Conservation (phyloP, 2,888 invertebrate species). For the Ochlodes sylvanus region DNA sequence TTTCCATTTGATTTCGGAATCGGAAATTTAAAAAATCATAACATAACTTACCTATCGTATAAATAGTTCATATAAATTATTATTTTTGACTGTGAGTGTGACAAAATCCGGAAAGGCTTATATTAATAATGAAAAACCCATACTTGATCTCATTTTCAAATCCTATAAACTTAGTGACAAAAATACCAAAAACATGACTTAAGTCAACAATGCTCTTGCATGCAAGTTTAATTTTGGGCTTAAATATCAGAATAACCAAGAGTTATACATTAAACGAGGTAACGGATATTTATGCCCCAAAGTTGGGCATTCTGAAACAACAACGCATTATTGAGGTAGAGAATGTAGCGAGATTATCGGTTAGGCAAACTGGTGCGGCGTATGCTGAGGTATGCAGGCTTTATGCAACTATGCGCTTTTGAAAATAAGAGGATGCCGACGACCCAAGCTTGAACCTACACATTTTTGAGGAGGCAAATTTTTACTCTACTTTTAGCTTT, state of each 20-base stretch:
- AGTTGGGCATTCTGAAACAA: conserved; percentile 29
- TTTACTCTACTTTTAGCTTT: conserved; percentile 10
- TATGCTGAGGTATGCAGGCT: conserved; percentile 36
- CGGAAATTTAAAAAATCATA: too few relatives aligned
- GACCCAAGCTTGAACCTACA: conserved; percentile 23
- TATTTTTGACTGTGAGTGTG: too few relatives aligned
- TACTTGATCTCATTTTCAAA: too few relatives aligned
- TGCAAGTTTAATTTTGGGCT: not conserved
- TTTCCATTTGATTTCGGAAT: too few relatives aligned
- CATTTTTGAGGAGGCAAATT: conserved; percentile 28
- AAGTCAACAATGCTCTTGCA: too few relatives aligned
- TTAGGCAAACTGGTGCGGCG: conserved; percentile 30
- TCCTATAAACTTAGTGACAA: too few relatives aligned
- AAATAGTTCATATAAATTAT: too few relatives aligned
- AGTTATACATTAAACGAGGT: conserved; percentile 5
- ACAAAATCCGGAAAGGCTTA: too few relatives aligned
- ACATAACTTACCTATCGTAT: too few relatives aligned
- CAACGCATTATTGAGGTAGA: conserved; percentile 33
- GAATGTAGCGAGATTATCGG: conserved; percentile 26
- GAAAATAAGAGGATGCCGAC: conserved; percentile 37
- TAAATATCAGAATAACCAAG: not conserved
- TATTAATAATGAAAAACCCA: too few relatives aligned
- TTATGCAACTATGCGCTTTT: conserved; percentile 39
- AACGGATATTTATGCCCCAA: conserved; percentile 9
- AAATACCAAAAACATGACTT: too few relatives aligned